Base-by-base conservation (phyloP, 92 coral and sea anemone species). In the Epizoanthus stellaris region DNA sequence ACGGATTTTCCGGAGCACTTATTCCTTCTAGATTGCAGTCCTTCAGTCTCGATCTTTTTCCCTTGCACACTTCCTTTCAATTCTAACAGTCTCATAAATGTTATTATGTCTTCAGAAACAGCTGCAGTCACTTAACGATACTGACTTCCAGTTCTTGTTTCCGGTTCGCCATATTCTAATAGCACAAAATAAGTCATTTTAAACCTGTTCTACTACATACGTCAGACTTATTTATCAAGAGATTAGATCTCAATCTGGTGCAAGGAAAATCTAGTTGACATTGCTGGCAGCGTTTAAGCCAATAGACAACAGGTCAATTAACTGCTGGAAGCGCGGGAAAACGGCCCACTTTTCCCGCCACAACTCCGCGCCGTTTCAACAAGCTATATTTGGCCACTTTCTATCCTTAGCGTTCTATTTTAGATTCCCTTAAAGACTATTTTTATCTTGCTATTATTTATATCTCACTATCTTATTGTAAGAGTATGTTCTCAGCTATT, bases 251-350 rank as follows among this genome's bases (percentile, higher is more conserved):
- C 62, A 76, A 62, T 16, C 53, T 52, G 30, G 10, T 3, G 54
- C 25, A 61, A 77, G 58, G 56, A 62, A 62, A 16, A 57, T 52
- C 43, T 6, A 54, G 57, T 57, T 56, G 53, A 57, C 36, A 30
- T 2, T 5, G 21, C 45, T 7, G 17, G 54, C 62, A 17, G 9
- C 34, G 2, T 20, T 23, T 20, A 15, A 61, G 72, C 43, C 40
- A 11, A 16, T 63, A 7, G 83, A 3, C 9, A n/a, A 57, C 61
- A 34, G 38, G 65, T 10, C 9, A 49, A 49, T 49, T 49, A 79
- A 67, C 67, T 79, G 38, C 20, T 49, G 13, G 58, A 79, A 67
- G 19, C 72, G 83, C 83, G 83, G 83, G 83, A 79, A 79, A 63
- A n/a, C 8, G 1, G 14, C 14, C 38, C 56, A n/a, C 4, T 25